Evolutionary conservation across 2,888 invertebrate genomes (phyloP).

Genomic region (Habrosyne pyritoides): DNA sequence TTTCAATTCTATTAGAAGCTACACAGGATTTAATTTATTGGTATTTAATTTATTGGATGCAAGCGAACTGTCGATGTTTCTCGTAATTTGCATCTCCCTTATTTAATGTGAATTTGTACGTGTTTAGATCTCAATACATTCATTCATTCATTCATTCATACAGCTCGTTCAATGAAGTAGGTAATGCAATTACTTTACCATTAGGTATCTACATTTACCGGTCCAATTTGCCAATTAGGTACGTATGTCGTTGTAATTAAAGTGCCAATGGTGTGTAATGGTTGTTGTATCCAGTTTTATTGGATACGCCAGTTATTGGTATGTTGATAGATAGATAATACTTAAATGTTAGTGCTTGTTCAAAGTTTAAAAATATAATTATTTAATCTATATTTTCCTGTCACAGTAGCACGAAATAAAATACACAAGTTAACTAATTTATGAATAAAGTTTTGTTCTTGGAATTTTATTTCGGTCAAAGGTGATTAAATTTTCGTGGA

Average conservation of each 20-base stretch:
- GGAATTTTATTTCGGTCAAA: too few species aligned
- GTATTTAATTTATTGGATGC: too few species aligned
- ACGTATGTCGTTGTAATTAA: neutral
- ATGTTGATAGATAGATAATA: neutral
- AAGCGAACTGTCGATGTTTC: too few species aligned
- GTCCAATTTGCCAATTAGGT: constrained; percentile 7
- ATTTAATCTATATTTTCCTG: neutral
- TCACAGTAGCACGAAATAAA: neutral
- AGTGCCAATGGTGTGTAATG: neutral
- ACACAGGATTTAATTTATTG: too few species aligned
- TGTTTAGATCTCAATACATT: neutral
- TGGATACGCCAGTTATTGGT: neutral
- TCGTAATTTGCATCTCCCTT: too few species aligned
- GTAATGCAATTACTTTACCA: neutral
- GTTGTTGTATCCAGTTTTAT: neutral
- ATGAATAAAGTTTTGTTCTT: too few species aligned
- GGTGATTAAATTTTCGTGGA: too few species aligned
- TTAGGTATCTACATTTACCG: constrained; percentile 2
- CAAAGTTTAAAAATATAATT: neutral
- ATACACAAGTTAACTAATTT: too few species aligned
- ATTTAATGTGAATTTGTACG: too few species aligned
- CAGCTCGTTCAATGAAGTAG: neutral
- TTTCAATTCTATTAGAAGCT: too few species aligned
- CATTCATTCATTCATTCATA: neutral
- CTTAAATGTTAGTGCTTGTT: neutral